These are phyloP conservation scores for Hyppa rectilinea DNA, from an alignment of 2,888 invertebrate species.

Conservation along the genomic window DNA sequence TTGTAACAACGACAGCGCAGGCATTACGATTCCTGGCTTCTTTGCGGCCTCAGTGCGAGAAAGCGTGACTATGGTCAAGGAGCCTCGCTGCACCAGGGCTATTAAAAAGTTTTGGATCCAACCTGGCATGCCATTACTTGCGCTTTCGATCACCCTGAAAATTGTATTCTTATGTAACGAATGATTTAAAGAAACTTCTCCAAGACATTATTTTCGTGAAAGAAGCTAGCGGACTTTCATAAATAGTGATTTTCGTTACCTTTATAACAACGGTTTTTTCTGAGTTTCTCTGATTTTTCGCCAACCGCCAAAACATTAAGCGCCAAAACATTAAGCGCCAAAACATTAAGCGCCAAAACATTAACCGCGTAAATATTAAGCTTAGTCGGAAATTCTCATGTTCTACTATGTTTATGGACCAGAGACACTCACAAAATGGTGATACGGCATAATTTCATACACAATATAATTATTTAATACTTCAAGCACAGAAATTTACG, in stretches of 20 bases:
- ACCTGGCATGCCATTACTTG: constrained; percentile 92
- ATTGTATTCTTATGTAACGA: not conserved
- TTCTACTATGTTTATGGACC: too few relatives aligned
- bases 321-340: too few relatives aligned
- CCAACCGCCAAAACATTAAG: too few relatives aligned
- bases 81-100: constrained; percentile 90
- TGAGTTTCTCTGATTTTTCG: not conserved
- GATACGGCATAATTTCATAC: not conserved
- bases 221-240: not conserved
- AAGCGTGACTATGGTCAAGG: constrained; percentile 84
- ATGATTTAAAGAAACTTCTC: not conserved
- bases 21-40: constrained; percentile 76
- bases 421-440: not conserved
- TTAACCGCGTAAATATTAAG: not conserved
- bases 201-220: not conserved
- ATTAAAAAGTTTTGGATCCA: constrained; percentile 93
- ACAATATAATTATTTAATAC: too few relatives aligned
- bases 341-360: too few relatives aligned
- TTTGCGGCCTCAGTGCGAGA: constrained; percentile 74
- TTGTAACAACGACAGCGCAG: constrained; percentile 70
- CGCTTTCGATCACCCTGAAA: constrained; percentile 89
- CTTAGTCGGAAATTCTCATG: not conserved
- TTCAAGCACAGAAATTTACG: too few relatives aligned
- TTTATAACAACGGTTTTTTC: not conserved
- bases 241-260: not conserved